Evolutionary conservation across 2,888 invertebrate genomes (phyloP).

Genomic region (Orgyia antiqua): DNA sequence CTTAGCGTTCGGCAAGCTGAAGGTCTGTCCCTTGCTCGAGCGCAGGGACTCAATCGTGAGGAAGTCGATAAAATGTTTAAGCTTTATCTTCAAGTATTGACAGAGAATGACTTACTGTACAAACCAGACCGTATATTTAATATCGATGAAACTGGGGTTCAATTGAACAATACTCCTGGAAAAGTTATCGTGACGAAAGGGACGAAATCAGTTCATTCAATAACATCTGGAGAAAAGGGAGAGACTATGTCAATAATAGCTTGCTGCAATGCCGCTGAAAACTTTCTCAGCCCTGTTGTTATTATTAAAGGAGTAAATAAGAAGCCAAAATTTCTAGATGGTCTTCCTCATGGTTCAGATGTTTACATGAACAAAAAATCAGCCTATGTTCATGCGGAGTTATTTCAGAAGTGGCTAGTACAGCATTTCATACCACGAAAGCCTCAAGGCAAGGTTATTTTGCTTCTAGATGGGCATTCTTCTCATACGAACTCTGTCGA

Average conservation of each 20-base stretch:
- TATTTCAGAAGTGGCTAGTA: too few species aligned
- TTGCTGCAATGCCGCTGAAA: conserved; percentile 9
- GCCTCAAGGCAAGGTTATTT: conserved; percentile 5
- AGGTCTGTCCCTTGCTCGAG: conserved; percentile 27
- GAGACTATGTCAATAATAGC: conserved; percentile 18
- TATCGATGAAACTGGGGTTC: conserved; percentile 39
- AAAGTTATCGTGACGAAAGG: conserved; percentile 40
- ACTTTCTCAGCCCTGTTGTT: conserved; percentile 6
- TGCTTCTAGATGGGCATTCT: conserved; percentile 6
- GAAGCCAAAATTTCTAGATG: conserved; percentile 25
- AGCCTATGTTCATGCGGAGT: conserved; percentile 6
- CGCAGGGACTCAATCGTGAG: conserved; percentile 24
- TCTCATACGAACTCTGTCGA: conserved; percentile 5
- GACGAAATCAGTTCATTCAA: conserved; percentile 17
- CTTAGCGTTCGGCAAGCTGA: conserved; percentile 29
- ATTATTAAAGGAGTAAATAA: conserved; percentile 15
- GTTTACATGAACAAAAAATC: conserved; percentile 22
- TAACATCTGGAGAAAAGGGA: conserved; percentile 29
- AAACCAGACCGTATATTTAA: conserved; percentile 26
- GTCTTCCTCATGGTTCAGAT: conserved; percentile 16
- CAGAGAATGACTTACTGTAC: conserved; percentile 25
- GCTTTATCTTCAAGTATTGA: conserved; percentile 19
- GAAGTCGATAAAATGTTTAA: conserved; percentile 26
- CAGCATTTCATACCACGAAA: conserved; percentile 5
- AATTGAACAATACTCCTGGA: conserved; percentile 38